A percentile compares a stretch with the other conserved stretches of the same genome.
Conservation (phyloP, 2,797 vertebrate genomes). For the Lemur catta region DNA sequence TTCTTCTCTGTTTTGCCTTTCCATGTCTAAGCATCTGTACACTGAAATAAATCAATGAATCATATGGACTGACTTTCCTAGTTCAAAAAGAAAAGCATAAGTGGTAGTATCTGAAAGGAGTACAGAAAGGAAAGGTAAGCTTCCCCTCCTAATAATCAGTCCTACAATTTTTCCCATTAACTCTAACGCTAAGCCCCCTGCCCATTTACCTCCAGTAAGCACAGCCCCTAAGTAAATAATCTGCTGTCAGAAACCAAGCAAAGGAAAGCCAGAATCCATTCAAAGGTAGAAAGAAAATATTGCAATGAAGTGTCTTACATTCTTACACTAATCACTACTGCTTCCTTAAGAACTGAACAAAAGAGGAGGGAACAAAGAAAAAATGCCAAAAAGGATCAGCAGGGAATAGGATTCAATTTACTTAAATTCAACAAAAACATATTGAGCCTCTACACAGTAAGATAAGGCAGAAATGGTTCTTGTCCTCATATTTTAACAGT, state of each 20-base stretch:
- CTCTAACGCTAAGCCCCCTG: background rate
- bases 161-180: conserved; percentile 6
- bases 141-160: background rate
- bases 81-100: background rate
- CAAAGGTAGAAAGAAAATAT: background rate
- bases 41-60: conserved; percentile 3
- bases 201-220: background rate
- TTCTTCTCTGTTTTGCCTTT: background rate
- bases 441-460: background rate
- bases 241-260: background rate
- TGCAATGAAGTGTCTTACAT: background rate
- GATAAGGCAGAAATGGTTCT: background rate
- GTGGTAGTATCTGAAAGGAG: background rate
- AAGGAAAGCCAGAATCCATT: conserved; percentile 30
- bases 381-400: background rate
- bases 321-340: conserved; percentile 15
- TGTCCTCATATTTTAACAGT: conserved; percentile 7
- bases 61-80: conserved; percentile 10
- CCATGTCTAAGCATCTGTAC: background rate
- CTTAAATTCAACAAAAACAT: conserved; percentile 33
- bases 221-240: background rate
- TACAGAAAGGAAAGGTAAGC: background rate
- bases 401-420: background rate
- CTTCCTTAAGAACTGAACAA: conserved; percentile 3
- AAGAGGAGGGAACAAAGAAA: background rate